These are phyloP conservation scores for Mola mola DNA, from an alignment of 2,113 vertebrate species.

Conservation along the genomic window DNA sequence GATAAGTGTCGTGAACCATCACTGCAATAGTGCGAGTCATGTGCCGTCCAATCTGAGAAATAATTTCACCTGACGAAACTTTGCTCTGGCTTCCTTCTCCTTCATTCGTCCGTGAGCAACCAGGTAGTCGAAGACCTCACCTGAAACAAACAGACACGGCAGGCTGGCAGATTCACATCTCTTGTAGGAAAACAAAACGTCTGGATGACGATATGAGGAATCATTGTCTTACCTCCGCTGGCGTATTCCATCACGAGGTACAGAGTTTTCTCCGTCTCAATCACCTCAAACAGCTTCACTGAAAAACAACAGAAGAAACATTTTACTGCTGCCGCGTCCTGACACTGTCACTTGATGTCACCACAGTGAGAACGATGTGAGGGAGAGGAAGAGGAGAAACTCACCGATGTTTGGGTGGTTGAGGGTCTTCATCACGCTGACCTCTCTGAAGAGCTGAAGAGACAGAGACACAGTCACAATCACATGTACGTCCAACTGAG, in stretches of 20 bases:
- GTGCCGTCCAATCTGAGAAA: background rate
- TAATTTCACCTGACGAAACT: conserved; percentile 82
- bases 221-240: conserved; percentile 48
- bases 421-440: conserved; percentile 66
- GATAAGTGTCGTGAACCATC: too few relatives aligned
- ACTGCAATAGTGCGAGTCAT: background rate
- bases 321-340: too few relatives aligned
- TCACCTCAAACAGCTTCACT: too few relatives aligned
- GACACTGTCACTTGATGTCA: too few relatives aligned
- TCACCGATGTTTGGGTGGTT: conserved; percentile 60
- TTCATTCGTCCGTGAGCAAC: conserved; percentile 95
- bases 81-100: conserved; percentile 93
- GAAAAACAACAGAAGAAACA: too few relatives aligned
- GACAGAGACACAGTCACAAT: background rate
- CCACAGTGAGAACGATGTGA: background rate
- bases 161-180: background rate
- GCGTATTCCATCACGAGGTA: conserved; percentile 62
- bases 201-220: too few relatives aligned
- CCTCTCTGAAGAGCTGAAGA: conserved; percentile 51
- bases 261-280: too few relatives aligned
- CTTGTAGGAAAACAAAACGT: background rate
- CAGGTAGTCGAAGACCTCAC: conserved; percentile 93
- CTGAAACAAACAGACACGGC: conserved; percentile 59
- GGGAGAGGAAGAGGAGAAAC: background rate
- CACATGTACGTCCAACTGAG: background rate